phyloP scores from a whole-genome alignment of 2,888 invertebrate species.

The Cheilosia pagana region DNA sequence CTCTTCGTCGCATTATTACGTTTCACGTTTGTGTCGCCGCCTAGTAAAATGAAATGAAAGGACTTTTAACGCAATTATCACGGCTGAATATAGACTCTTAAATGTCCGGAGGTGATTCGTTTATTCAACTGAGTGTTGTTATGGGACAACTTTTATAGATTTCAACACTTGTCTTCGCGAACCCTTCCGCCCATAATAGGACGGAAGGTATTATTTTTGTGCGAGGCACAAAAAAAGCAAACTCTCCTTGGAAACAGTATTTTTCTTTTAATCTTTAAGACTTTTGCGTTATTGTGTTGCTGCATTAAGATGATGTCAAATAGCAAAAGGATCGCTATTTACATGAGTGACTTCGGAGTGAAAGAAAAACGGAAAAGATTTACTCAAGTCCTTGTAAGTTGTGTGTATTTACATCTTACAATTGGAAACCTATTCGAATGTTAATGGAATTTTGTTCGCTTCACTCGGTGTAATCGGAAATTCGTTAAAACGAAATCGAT shows the following conservation, averaged over 20 bases:
- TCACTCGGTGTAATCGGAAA: constrained; percentile 59
- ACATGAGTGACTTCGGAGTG: constrained; percentile 57
- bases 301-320: constrained; percentile 52
- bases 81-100: constrained; percentile 45
- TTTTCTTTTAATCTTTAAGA: constrained; percentile 32
- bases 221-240: background rate
- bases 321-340: constrained; percentile 41
- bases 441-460: constrained; percentile 49
- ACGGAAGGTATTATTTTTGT: no score
- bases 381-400: constrained; percentile 24
- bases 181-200: background rate
- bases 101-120: constrained; percentile 61
- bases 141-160: constrained; percentile 27
- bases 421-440: constrained; percentile 61
- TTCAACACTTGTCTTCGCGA: constrained; percentile 13
- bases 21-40: constrained; percentile 20
- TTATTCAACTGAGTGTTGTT: constrained; percentile 59
- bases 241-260: background rate
- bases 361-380: constrained; percentile 28
- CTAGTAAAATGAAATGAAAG: constrained; percentile 24
- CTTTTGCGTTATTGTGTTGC: constrained; percentile 42
- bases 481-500: constrained; percentile 61
- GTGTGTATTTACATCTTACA: constrained; percentile 61
- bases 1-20: constrained; percentile 16
- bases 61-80: constrained; percentile 67